Conservation (phyloP, 2,797 vertebrate species). For the Hafferia zeledoni region DNA sequence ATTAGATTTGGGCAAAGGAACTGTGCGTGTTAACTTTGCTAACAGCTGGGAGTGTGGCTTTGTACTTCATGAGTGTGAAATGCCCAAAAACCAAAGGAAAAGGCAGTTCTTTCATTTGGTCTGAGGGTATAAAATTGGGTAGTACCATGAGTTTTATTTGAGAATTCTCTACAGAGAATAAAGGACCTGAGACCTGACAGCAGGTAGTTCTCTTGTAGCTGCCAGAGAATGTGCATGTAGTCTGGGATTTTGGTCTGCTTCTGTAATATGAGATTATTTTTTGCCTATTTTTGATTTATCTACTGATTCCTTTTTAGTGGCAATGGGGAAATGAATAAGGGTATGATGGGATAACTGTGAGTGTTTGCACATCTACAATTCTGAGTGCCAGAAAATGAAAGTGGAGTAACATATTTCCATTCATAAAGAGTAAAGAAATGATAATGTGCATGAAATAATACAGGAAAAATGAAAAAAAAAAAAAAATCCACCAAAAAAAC, state of each 20-base stretch:
- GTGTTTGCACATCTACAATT: not conserved
- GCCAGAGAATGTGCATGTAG: not conserved
- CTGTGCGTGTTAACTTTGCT: not conserved
- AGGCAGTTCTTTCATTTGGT: not conserved
- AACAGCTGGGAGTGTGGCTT: not conserved
- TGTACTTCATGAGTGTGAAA: not conserved
- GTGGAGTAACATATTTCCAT: not conserved
- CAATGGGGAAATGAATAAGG: not conserved
- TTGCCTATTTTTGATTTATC: not conserved
- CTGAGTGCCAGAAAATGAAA: not conserved
- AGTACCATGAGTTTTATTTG: not conserved
- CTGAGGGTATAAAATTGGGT: not conserved
- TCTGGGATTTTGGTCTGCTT: not conserved
- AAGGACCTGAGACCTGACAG: not conserved
- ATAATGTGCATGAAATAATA: not conserved
- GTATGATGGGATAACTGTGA: not conserved
- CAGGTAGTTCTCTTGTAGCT: not conserved
- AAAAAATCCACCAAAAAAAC: no score
- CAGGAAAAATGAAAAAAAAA: not conserved
- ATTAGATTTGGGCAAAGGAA: not conserved
- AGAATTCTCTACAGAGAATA: not conserved
- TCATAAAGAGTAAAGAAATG: not conserved
- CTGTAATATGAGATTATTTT: not conserved
- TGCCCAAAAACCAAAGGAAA: not conserved
- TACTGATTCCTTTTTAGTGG: not conserved